phyloP scores from a whole-genome alignment of 2,113 vertebrate species.

The Psammodynastes pulverulentus region DNA sequence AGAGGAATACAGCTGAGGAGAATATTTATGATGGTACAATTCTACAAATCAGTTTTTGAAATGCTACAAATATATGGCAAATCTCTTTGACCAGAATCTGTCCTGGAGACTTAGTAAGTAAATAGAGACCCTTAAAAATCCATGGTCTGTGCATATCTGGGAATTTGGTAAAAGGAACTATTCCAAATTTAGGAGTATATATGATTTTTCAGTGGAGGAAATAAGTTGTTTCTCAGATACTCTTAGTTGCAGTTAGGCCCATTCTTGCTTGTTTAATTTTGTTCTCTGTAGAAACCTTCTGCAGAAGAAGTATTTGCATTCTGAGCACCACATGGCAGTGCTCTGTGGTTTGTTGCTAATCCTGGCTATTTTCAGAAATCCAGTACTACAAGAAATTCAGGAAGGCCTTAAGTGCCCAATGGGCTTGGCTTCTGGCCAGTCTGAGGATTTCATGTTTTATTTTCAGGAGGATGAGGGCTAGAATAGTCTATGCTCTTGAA shows the following conservation, averaged over 20 bases:
- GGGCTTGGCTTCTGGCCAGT: conserved; percentile 37
- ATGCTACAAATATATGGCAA: background rate
- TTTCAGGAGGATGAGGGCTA: conserved; percentile 11
- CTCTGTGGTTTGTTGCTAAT: conserved; percentile 33
- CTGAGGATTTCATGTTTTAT: conserved; percentile 44
- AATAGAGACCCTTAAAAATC: background rate
- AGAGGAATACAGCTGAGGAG: background rate
- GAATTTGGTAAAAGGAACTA: background rate
- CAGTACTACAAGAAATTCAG: conserved; percentile 38
- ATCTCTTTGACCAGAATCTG: background rate
- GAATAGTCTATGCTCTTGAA: conserved; percentile 1
- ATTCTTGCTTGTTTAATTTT: background rate
- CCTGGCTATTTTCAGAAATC: conserved; percentile 46
- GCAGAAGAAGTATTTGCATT: conserved; percentile 56
- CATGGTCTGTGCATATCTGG: background rate
- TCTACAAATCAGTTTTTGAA: background rate
- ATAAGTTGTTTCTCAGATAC: background rate
- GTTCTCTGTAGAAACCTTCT: background rate
- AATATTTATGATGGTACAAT: rapidly evolving
- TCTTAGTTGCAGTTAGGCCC: background rate
- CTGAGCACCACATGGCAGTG: conserved; percentile 23
- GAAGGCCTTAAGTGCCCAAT: conserved; percentile 41
- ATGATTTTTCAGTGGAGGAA: background rate
- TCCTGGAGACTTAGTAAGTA: background rate
- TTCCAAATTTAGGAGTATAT: background rate